Conservation (phyloP, 2,888 invertebrate species). For the Tanaodytes sp. region DNA sequence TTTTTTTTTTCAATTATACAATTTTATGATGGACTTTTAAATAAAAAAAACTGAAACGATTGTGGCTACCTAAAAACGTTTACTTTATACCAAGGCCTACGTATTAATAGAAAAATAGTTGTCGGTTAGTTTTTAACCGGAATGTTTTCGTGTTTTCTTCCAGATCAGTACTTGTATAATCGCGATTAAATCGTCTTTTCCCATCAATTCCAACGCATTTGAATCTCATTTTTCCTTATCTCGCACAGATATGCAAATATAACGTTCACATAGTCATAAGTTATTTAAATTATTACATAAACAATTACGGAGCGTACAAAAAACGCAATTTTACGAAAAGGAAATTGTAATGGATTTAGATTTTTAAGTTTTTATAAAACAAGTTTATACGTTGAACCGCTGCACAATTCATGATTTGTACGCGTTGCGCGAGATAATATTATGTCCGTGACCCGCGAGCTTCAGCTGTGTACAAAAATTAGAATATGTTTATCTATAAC, state of each 20-base stretch:
- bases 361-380: constrained; percentile 1
- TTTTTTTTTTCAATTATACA: too few relatives aligned
- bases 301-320: constrained; percentile 2
- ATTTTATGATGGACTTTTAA: too few relatives aligned
- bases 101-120: too few relatives aligned
- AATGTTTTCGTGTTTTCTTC: constrained; percentile 23
- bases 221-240: constrained; percentile 34
- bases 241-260: constrained; percentile 17
- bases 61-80: too few relatives aligned
- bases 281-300: constrained; percentile 23
- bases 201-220: constrained; percentile 12
- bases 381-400: not conserved
- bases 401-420: too few relatives aligned
- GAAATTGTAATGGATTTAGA: constrained; percentile 3
- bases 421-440: not conserved
- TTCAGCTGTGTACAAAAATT: too few relatives aligned
- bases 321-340: not conserved
- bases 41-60: too few relatives aligned
- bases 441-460: too few relatives aligned
- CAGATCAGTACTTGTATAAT: constrained; percentile 39
- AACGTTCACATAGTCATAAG: constrained; percentile 6
- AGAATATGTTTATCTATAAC: too few relatives aligned
- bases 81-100: too few relatives aligned
- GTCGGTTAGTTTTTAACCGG: too few relatives aligned
- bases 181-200: constrained; percentile 30